A percentile compares a stretch with the other conserved stretches of the same genome.
phyloP scores from a whole-genome alignment of 2,888 invertebrate species.

The Seladonia tumulorum region DNA sequence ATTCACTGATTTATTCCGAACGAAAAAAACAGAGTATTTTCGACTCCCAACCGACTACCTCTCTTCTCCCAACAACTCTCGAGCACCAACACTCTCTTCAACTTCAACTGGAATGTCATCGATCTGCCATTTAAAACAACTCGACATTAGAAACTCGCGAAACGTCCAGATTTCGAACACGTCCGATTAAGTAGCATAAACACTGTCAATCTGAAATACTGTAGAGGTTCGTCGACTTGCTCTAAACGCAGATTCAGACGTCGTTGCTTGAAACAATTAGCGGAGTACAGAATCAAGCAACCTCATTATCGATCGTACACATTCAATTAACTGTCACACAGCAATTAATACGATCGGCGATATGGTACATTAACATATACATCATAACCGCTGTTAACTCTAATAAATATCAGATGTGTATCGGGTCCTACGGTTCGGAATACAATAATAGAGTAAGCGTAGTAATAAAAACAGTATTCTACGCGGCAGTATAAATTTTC shows the following conservation, averaged over 20 bases:
- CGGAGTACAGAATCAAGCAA: neutral
- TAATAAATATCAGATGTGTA: constrained; percentile 16
- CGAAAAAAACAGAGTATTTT: neutral
- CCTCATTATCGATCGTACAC: neutral
- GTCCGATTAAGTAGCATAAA: constrained; percentile 4
- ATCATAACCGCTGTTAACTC: neutral
- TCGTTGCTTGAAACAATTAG: neutral
- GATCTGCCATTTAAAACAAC: neutral
- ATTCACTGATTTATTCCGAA: neutral
- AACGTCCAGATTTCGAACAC: neutral
- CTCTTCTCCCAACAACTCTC: neutral
- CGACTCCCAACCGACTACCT: neutral
- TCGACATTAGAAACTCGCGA: neutral
- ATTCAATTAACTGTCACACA: neutral
- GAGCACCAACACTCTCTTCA: neutral
- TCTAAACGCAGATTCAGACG: neutral
- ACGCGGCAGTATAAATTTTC: neutral
- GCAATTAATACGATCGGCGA: neutral
- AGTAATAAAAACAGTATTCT: neutral
- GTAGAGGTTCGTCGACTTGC: neutral
- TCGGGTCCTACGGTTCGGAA: neutral
- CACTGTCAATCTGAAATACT: neutral
- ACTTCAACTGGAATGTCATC: neutral
- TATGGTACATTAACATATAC: neutral
- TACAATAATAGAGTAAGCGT: constrained; percentile 4